A percentile compares a stretch with the other conserved stretches of the same genome.
Conservation (phyloP, 23 tunicate species). For the Styela clava region DNA sequence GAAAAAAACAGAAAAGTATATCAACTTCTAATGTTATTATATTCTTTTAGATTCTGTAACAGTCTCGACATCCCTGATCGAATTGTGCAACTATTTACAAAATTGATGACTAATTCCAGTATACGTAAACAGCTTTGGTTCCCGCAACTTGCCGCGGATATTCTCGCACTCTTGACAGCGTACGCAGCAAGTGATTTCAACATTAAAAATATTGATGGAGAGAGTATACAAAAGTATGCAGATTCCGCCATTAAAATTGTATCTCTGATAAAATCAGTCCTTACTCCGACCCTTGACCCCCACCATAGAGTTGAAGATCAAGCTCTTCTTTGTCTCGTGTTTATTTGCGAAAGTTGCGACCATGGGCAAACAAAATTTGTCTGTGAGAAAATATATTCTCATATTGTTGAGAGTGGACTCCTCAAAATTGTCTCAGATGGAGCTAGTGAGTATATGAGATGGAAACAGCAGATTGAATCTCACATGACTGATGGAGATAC, state of each 20-base stretch:
- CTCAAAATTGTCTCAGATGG: conserved; percentile 37
- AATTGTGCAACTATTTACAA: conserved; percentile 22
- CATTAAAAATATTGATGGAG: conserved; percentile 35
- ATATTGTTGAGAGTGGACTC: conserved; percentile 18
- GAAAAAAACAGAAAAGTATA: too few species aligned
- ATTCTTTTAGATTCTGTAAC: conserved; percentile 21
- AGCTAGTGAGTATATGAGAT: conserved; percentile 13
- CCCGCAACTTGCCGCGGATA: conserved; percentile 38
- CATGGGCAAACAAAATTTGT: conserved; percentile 47
- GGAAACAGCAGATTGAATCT: conserved; percentile 21
- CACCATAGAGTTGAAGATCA: conserved; percentile 39
- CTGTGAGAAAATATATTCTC: conserved; percentile 42
- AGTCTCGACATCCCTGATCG: conserved; percentile 33
- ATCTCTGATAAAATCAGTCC: conserved; percentile 14
- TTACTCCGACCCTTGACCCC: conserved; percentile 23
- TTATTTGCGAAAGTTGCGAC: conserved; percentile 77
- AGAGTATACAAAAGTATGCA: conserved; percentile 30
- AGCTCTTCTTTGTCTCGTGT: conserved; percentile 57
- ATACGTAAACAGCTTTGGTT: conserved; percentile 47
- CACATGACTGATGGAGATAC: not conserved
- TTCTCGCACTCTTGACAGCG: conserved; percentile 53
- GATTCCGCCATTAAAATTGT: conserved; percentile 33
- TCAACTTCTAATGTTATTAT: not conserved
- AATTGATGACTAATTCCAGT: conserved; percentile 13
- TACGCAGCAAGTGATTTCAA: conserved; percentile 82